Conservation (phyloP, 2,888 invertebrate species). For the Leptura quadrifasciata region DNA sequence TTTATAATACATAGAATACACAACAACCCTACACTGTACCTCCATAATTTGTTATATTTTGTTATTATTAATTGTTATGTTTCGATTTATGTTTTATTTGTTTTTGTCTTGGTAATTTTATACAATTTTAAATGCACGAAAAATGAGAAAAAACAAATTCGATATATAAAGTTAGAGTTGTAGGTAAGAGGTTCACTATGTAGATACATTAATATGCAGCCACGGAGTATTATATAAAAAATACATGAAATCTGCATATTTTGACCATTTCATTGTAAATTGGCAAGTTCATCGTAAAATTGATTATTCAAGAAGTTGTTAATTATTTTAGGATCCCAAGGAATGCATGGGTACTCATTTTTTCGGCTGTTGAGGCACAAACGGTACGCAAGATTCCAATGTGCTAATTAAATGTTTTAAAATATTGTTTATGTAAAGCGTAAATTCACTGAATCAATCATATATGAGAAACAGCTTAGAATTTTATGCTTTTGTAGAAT, state of each 20-base stretch:
- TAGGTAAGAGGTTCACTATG: neutral
- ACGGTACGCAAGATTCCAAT: slow-evolving; percentile 20
- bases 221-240: neutral
- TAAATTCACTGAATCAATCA: neutral
- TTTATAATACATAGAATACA: no score
- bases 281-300: neutral
- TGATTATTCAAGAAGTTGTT: neutral
- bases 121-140: neutral
- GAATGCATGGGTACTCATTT: slow-evolving; percentile 12
- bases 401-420: slow-evolving; percentile 18
- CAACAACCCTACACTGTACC: no score
- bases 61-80: no score
- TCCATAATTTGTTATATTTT: no score
- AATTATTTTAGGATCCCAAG: neutral
- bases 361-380: neutral
- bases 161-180: no score
- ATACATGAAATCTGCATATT: slow-evolving; percentile 6
- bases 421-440: slow-evolving; percentile 8
- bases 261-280: neutral
- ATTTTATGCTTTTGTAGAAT: slow-evolving; percentile 16
- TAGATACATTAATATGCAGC: neutral
- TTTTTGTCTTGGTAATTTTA: neutral
- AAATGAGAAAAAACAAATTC: no score
- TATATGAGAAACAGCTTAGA: slow-evolving; percentile 2
- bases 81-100: neutral